These are phyloP conservation scores for Cheiracanthium punctorium DNA, from an alignment of 2,888 invertebrate genomes.

Conservation along the genomic window DNA sequence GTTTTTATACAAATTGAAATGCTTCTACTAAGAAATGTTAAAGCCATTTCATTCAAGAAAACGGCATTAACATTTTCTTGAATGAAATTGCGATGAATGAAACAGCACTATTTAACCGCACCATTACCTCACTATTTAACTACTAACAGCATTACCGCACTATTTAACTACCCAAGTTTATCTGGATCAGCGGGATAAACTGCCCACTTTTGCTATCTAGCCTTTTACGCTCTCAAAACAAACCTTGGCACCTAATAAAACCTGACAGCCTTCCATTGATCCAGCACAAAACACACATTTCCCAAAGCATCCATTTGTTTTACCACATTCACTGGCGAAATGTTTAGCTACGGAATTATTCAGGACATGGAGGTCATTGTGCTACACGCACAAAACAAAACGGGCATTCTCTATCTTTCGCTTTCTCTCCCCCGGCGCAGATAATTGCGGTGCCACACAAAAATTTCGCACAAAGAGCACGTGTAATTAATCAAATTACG, in stretches of 20 bases:
- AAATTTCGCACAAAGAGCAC: slow-evolving; percentile 4
- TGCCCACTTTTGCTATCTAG: no score
- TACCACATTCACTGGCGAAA: not conserved
- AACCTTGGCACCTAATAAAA: not conserved
- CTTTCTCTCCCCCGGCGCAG: not conserved
- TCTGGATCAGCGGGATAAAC: no score
- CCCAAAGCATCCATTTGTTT: not conserved
- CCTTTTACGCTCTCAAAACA: no score
- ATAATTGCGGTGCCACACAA: slow-evolving; percentile 5
- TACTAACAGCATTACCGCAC: no score
- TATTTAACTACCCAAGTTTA: no score
- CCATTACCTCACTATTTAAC: no score
- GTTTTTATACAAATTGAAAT: no score
- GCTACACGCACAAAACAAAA: slow-evolving; percentile 2
- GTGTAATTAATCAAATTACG: slow-evolving; percentile 12
- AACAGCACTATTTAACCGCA: no score
- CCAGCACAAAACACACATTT: not conserved
- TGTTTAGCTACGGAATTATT: slow-evolving; percentile 12
- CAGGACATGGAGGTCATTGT: not conserved
- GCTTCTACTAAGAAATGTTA: no score
- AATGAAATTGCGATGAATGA: no score
- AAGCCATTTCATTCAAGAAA: no score
- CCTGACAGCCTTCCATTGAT: not conserved
- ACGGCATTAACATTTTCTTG: no score
- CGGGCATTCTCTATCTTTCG: not conserved